Evolutionary conservation across 1,140 invertebrate species (phyloP), one percentile per base, ranked within the genome.

Genomic region (Diorhabda sublineata): DNA sequence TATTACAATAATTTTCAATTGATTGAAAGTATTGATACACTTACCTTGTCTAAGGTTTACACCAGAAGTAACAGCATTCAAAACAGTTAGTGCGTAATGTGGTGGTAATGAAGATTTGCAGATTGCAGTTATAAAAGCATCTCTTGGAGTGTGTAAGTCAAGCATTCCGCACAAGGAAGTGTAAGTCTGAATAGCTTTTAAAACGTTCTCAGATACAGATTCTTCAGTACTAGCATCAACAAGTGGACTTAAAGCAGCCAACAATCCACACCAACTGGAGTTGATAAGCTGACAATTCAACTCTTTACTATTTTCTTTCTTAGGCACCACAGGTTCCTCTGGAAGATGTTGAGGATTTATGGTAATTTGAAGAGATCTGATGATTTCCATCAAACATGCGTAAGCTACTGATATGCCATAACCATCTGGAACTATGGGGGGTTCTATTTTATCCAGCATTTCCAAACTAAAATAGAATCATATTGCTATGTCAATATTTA

Each of bases 171-270:
- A 92, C 0, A 96, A 78, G 11, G 89, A 89, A 0, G 92, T 92
- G 77, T 94, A 92, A 1, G 90, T 92, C 81, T 97, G 94, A 78
- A 98, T 91, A 61, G 93, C 89, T 78, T 96, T 96, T 5, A 99
- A 83, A 41, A 98, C 90, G 77, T 92, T 92, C 83, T 98, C 94
- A 2, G 92, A 90, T 57, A 86, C 90, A 69, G 91, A 87, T 82
- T 99, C 97, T 77, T 98, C 96, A 61, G 95, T 95, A 76, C 96
- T 97, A 2, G 96, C 95, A 82, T 98, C 97, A 11, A 98, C 89
- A 9, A 99, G 81, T 0, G 96, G 90, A 72, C 93, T 94, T 43
- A 98, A 83, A 5, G 96, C 95, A 74, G 94, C 93, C 9, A 98
- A 84, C 44, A 98, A 83, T 4, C 95, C 96, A 80, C 94, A 95